These are phyloP conservation scores for Trichosurus vulpecula DNA, from an alignment of 2,797 vertebrate species.

Conservation along the genomic window DNA sequence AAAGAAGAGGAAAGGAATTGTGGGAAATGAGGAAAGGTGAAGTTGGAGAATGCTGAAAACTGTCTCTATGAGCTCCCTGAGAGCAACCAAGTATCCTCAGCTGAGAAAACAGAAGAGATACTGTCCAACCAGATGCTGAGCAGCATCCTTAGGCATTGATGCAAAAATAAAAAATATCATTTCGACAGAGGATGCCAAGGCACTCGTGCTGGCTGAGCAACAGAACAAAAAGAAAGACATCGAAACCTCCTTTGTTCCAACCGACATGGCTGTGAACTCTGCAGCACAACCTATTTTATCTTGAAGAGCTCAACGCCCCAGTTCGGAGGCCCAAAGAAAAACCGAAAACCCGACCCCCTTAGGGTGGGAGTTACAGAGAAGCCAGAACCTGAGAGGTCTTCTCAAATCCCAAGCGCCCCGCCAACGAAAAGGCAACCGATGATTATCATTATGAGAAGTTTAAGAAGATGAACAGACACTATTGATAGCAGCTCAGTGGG, in stretches of 20 bases:
- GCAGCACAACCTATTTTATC: slow-evolving; percentile 98
- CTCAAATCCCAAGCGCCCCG: slow-evolving; percentile 95
- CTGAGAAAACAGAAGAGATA: slow-evolving; percentile 99
- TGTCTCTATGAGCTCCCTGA: slow-evolving; percentile 96
- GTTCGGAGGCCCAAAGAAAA: slow-evolving; percentile 94
- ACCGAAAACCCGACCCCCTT: slow-evolving; percentile 94
- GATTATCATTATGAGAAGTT: slow-evolving; percentile 99
- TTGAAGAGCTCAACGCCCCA: slow-evolving; percentile 93
- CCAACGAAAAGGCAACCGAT: slow-evolving; percentile 97
- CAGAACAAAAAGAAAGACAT: slow-evolving; percentile 97
- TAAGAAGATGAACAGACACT: slow-evolving; percentile 98
- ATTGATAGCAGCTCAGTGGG: slow-evolving; percentile 81
- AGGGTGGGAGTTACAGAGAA: slow-evolving; percentile 97
- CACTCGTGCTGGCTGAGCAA: slow-evolving; percentile 94
- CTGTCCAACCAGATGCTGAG: slow-evolving; percentile 99
- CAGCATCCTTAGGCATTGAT: slow-evolving; percentile 97
- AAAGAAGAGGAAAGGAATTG: slow-evolving; percentile 91
- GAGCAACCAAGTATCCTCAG: slow-evolving; percentile 94
- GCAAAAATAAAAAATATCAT: slow-evolving; percentile 99
- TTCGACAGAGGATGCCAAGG: slow-evolving; percentile 96
- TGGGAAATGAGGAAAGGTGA: slow-evolving; percentile 95
- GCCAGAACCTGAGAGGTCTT: slow-evolving; percentile 92
- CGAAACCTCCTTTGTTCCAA: slow-evolving; percentile 98
- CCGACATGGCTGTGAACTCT: slow-evolving; percentile 99
- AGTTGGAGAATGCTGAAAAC: slow-evolving; percentile 96